A percentile compares a stretch with the other conserved stretches of the same genome.
These are phyloP conservation scores for Oreochromis tanganicae DNA, from an alignment of 2,113 vertebrate species.

Conservation along the genomic window DNA sequence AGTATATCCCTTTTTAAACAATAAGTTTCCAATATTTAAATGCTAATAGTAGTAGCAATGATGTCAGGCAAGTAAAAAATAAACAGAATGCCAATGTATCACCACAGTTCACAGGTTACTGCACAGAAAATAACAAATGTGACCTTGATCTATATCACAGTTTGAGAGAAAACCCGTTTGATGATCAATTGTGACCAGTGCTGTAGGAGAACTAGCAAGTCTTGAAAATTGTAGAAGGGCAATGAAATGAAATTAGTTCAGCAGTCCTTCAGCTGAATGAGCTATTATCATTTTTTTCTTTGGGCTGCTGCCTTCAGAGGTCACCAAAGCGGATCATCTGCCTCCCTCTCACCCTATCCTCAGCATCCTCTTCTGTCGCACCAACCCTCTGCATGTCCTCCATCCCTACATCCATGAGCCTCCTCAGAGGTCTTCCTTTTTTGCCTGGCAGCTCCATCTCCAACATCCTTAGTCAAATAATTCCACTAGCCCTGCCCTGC, in stretches of 20 bases:
- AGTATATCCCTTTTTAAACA: background rate
- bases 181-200: background rate
- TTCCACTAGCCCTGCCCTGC: background rate
- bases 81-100: background rate
- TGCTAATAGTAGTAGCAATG: background rate
- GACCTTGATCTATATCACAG: background rate
- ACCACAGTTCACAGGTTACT: background rate
- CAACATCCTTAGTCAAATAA: background rate
- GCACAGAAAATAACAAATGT: background rate
- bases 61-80: background rate
- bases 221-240: background rate
- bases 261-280: background rate
- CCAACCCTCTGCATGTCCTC: background rate
- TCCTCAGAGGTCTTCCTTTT: background rate
- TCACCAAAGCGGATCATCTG: accelerated
- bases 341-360: background rate
- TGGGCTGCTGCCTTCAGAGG: background rate
- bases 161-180: background rate
- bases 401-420: background rate
- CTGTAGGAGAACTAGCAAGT: background rate
- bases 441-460: background rate
- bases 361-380: background rate
- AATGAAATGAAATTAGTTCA: background rate
- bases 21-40: background rate
- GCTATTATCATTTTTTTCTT: background rate